Conservation (phyloP, 1,140 invertebrate genomes). For the Drosophila nikananu region DNA sequence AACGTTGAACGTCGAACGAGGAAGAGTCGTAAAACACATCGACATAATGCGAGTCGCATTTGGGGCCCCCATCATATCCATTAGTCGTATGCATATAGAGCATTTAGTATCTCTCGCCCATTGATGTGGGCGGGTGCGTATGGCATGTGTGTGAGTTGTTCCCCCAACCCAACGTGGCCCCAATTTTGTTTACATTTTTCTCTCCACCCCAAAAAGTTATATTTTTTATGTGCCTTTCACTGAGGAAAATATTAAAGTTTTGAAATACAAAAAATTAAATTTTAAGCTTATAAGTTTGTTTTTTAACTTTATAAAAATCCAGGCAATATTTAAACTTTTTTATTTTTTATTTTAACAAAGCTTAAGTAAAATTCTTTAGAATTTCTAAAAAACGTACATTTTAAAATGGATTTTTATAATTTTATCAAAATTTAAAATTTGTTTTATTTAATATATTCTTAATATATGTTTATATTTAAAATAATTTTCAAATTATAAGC, state of each 20-base stretch:
- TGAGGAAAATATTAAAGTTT: slow-evolving; percentile 14
- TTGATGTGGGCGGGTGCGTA: slow-evolving; percentile 36
- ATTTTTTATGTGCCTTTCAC: slow-evolving; percentile 33
- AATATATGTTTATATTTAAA: no score
- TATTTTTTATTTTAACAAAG: no score
- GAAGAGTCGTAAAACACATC: slow-evolving; percentile 36
- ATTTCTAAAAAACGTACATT: no score
- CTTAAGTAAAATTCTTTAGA: no score
- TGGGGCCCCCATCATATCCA: slow-evolving; percentile 48
- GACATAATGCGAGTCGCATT: slow-evolving; percentile 39
- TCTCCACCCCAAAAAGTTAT: slow-evolving; percentile 7
- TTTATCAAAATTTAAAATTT: no score
- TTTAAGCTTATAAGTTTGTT: neutral
- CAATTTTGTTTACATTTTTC: slow-evolving; percentile 72
- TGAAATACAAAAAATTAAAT: no score
- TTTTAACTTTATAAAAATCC: no score
- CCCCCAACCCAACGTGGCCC: slow-evolving; percentile 51
- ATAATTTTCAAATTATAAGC: no score
- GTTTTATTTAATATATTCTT: no score
- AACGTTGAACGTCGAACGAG: slow-evolving; percentile 1
- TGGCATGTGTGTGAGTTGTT: neutral
- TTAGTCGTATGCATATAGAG: slow-evolving; percentile 52
- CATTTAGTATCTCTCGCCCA: slow-evolving; percentile 35
- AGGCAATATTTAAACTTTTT: no score
- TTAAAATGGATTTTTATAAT: no score